Conservation (phyloP, 1,140 invertebrate species). For the Kradibia gibbosae region DNA sequence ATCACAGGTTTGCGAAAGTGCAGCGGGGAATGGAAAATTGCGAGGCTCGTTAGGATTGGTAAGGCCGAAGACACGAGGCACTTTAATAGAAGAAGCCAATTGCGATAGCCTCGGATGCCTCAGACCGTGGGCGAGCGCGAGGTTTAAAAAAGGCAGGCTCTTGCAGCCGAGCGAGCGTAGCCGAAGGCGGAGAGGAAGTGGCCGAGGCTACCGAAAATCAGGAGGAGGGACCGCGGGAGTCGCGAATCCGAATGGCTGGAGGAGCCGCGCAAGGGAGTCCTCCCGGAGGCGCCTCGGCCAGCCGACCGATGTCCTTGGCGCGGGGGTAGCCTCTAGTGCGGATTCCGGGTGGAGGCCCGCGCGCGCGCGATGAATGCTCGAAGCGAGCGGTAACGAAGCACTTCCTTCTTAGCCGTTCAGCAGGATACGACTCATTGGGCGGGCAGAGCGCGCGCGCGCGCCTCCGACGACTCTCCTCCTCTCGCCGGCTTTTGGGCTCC, state of each 20-base stretch:
- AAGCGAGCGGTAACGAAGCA: conserved; percentile 69
- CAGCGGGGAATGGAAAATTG: conserved; percentile 8
- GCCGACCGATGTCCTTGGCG: too few species aligned
- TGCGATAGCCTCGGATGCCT: too few species aligned
- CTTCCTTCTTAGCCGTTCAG: conserved; percentile 75
- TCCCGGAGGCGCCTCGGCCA: too few species aligned
- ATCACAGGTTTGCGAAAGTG: conserved; percentile 31
- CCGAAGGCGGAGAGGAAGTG: background rate
- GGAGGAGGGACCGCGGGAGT: background rate
- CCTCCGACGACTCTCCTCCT: conserved; percentile 45
- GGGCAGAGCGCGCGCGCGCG: conserved; percentile 55
- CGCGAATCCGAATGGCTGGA: too few species aligned
- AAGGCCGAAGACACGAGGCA: background rate
- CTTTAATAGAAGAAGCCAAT: background rate
- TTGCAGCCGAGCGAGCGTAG: too few species aligned
- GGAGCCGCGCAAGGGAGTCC: too few species aligned
- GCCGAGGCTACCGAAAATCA: background rate
- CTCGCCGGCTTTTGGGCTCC: conserved; percentile 10
- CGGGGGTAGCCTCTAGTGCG: background rate
- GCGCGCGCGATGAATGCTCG: background rate
- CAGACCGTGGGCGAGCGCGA: too few species aligned
- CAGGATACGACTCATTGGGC: conserved; percentile 74
- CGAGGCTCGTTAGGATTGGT: conserved; percentile 35
- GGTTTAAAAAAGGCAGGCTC: too few species aligned
- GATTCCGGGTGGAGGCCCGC: background rate